phyloP scores from a whole-genome alignment of 1,140 invertebrate genomes.

The Cydia pomonella region DNA sequence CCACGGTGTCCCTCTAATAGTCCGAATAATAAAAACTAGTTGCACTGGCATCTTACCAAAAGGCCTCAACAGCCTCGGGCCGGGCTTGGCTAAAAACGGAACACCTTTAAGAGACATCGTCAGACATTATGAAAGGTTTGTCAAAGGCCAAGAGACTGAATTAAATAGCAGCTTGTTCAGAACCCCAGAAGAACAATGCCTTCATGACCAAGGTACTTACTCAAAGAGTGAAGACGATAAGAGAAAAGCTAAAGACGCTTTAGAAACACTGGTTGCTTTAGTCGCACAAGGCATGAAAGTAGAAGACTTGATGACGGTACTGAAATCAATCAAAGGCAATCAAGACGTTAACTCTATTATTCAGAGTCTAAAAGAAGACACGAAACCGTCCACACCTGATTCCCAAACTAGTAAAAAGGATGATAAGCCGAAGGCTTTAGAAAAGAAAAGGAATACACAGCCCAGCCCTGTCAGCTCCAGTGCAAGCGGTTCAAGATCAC shows the following conservation, averaged over 20 bases:
- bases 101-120: slow-evolving; percentile 57
- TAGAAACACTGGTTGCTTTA: background rate
- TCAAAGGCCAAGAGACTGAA: slow-evolving; percentile 43
- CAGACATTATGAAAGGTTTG: slow-evolving; percentile 56
- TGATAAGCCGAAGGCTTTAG: background rate
- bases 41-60: slow-evolving; percentile 52
- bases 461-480: background rate
- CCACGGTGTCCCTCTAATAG: slow-evolving; percentile 52
- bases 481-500: background rate
- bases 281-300: background rate
- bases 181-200: slow-evolving; percentile 23
- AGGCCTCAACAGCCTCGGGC: slow-evolving; percentile 53
- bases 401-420: background rate
- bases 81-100: slow-evolving; percentile 54
- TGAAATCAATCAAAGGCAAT: background rate
- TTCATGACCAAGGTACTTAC: slow-evolving; percentile 21
- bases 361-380: background rate
- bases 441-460: background rate
- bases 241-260: background rate
- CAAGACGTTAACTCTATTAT: background rate
- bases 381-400: background rate
- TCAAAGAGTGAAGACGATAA: slow-evolving; percentile 33
- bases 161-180: slow-evolving; percentile 45
- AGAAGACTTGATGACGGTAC: background rate
- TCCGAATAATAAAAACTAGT: slow-evolving; percentile 48